These are phyloP conservation scores for Microctonus aethiopoides DNA, from an alignment of 2,888 invertebrate species.

Conservation along the genomic window DNA sequence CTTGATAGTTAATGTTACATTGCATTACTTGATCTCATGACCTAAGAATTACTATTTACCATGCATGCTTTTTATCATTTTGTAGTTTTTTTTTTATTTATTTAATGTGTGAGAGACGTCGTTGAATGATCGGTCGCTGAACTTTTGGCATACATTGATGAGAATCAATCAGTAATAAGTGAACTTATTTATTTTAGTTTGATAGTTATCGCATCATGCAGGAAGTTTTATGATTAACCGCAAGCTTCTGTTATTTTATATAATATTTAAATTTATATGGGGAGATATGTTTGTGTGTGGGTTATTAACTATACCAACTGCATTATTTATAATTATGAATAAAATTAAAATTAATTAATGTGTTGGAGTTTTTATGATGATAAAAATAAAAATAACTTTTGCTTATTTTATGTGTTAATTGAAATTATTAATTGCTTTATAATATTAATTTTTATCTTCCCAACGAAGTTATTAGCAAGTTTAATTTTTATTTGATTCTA, in stretches of 20 bases:
- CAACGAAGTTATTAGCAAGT: too few species aligned
- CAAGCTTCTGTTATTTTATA: background rate
- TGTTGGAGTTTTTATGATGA: too few species aligned
- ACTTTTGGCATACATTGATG: conserved; percentile 41
- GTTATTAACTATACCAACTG: too few species aligned
- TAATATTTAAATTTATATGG: background rate
- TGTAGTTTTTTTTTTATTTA: background rate
- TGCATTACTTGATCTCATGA: conserved; percentile 6
- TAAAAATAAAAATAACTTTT: too few species aligned
- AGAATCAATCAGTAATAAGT: background rate
- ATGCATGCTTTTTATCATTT: background rate
- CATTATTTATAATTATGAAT: too few species aligned
- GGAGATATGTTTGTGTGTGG: background rate
- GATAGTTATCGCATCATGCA: background rate
- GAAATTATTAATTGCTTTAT: too few species aligned
- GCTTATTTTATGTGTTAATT: too few species aligned
- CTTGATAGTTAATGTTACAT: background rate
- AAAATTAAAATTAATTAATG: too few species aligned
- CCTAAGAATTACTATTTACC: conserved; percentile 8
- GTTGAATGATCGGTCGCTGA: conserved; percentile 33
- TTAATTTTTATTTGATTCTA: too few species aligned
- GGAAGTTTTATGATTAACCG: background rate
- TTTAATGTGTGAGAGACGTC: background rate
- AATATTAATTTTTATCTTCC: too few species aligned
- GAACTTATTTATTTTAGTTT: background rate